Conservation (phyloP, 2,113 vertebrate genomes). For the Setophaga kirtlandii region DNA sequence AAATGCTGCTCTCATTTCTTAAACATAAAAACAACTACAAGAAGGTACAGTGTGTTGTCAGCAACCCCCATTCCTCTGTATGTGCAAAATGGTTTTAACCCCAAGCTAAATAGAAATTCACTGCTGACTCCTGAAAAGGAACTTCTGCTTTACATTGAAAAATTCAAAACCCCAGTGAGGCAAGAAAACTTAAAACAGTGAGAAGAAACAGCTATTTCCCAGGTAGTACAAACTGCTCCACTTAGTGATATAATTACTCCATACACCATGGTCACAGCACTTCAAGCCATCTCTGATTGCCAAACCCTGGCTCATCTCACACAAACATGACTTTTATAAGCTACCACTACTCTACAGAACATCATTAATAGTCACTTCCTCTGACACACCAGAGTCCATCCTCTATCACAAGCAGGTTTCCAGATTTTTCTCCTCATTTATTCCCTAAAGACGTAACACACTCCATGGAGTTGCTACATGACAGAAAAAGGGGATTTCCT, state of each 20-base stretch:
- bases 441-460: neutral
- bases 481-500: neutral
- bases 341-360: neutral
- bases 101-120: neutral
- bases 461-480: neutral
- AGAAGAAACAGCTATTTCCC: neutral
- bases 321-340: neutral
- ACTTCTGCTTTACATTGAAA: neutral
- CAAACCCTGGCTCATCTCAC: neutral
- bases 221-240: neutral
- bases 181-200: neutral
- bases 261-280: neutral
- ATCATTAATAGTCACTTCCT: neutral
- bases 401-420: neutral
- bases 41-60: neutral
- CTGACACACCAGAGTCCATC: neutral
- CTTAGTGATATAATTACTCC: neutral
- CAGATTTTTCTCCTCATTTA: neutral
- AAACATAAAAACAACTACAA: neutral
- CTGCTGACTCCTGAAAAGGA: neutral
- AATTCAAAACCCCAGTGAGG: neutral
- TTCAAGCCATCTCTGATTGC: neutral
- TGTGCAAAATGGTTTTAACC: neutral
- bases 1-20: neutral
- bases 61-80: neutral